phyloP scores from a whole-genome alignment of 2,113 vertebrate species.

The Leptodactylus fuscus region DNA sequence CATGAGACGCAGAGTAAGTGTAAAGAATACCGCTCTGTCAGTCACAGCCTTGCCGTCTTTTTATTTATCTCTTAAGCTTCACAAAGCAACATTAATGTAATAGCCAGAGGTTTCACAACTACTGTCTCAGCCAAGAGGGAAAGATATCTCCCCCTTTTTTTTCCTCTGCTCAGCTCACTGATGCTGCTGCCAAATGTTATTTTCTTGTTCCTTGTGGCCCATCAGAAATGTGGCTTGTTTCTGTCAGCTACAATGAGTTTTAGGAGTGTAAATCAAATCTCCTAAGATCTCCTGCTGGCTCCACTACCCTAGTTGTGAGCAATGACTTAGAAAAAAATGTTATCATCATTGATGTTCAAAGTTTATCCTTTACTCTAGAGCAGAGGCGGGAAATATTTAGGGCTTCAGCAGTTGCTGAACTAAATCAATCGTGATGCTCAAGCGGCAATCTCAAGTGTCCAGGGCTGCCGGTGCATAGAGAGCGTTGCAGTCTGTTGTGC shows the following conservation, averaged over 20 bases:
- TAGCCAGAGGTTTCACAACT: slow-evolving; percentile 33
- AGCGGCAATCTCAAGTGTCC: not conserved
- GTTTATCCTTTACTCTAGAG: slow-evolving; percentile 45
- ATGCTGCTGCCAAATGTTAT: slow-evolving; percentile 41
- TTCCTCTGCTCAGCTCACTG: not conserved
- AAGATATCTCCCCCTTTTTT: slow-evolving; percentile 34
- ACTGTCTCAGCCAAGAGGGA: not conserved
- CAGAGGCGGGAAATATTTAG: not conserved
- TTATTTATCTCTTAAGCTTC: slow-evolving; percentile 28
- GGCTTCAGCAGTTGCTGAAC: slow-evolving; percentile 22
- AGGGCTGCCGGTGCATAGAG: not conserved
- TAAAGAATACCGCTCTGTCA: not conserved
- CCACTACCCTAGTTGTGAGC: slow-evolving; percentile 22
- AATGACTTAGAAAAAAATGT: slow-evolving; percentile 37
- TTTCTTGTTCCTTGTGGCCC: slow-evolving; percentile 61
- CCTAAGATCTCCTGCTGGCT: slow-evolving; percentile 63
- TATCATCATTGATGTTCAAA: slow-evolving; percentile 35
- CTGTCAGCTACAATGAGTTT: slow-evolving; percentile 60
- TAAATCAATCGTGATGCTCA: slow-evolving; percentile 35
- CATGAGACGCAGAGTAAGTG: slow-evolving; percentile 19
- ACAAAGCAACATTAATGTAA: not conserved
- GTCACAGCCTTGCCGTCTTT: not conserved
- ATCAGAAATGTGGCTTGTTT: slow-evolving; percentile 64
- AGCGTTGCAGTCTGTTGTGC: not conserved
- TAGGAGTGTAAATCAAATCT: slow-evolving; percentile 63